Evolutionary conservation across 2,888 invertebrate genomes (phyloP), one percentile per base, ranked within the genome.

Genomic region (Galeopsomyia nigrocyanea): DNA sequence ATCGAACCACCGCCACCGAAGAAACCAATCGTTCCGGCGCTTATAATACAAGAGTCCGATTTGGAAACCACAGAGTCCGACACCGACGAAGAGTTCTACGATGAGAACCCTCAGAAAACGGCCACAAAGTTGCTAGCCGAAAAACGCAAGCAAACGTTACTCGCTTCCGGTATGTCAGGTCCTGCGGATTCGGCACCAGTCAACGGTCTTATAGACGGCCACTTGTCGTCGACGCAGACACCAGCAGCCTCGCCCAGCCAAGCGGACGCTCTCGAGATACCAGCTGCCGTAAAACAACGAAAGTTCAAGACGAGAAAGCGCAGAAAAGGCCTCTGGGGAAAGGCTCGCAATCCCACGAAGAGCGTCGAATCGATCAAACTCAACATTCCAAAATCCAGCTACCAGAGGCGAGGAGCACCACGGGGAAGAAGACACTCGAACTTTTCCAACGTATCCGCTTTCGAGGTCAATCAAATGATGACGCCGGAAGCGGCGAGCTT

Each of bases 1-100:
- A 87, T 87, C 80, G 26, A 26, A 26, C 26, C 26, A 26, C 88
- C 14, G n/a, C 47, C 58, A 66, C 6, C 55, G 22, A 16, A 89
- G 61, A 89, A 89, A 78, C 88, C 87, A 26, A 71, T 78, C 2
- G 76, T 78, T 22, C 77, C 77, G 3, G 83, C 88, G 78, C 89
- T 90, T 0, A 87, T 91, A 0, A 91, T 95, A 75, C 89, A 91
- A 49, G 96, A 96, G 87, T 93, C 94, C 0, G 95, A 96, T 86
- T 88, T 95, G 64, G 95, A 95, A 79, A 95, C 95, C 0, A 92
- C 93, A 17, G 93, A 95, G 85, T 93, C 94, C 62, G 94, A 94
- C 76, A 95, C 95, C 0, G 95, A 95, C 84, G 95, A 95, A 87
- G 95, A 95, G 79, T 95, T 95, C 85, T 95, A 95, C 83, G 95